Evolutionary conservation across 1,140 invertebrate species (phyloP).

Genomic region (Belonocnema kinseyi): DNA sequence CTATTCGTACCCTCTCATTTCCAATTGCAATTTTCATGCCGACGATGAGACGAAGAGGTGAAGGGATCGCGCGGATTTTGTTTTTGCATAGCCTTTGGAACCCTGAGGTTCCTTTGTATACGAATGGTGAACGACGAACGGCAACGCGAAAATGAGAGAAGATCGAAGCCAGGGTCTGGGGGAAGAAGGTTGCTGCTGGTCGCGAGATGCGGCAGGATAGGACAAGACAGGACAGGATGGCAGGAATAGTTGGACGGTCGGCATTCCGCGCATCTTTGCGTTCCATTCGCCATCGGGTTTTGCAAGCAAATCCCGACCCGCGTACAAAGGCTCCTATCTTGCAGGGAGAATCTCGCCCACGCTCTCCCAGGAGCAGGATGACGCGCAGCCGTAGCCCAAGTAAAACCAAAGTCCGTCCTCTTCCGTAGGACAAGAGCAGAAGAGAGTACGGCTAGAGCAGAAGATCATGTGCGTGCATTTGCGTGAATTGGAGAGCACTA

Average conservation of each 20-base stretch:
- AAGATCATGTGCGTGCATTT: constrained; percentile 32
- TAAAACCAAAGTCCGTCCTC: background rate
- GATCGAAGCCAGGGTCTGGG: background rate
- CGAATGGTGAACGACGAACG: background rate
- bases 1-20: constrained; percentile 34
- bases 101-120: constrained; percentile 14
- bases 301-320: constrained; percentile 42
- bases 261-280: constrained; percentile 66
- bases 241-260: constrained; percentile 61
- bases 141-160: constrained; percentile 22
- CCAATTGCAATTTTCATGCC: constrained; percentile 19
- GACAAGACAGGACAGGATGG: constrained; percentile 56
- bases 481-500: constrained; percentile 19
- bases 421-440: background rate
- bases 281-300: constrained; percentile 55
- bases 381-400: constrained; percentile 14
- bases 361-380: constrained; percentile 36
- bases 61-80: constrained; percentile 10
- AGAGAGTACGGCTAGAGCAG: constrained; percentile 20
- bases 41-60: background rate
- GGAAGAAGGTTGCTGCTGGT: constrained; percentile 32
- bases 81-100: background rate
- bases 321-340: constrained; percentile 47
- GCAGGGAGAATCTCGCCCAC: constrained; percentile 55
- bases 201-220: constrained; percentile 61